Evolutionary conservation across 2,888 invertebrate genomes (phyloP).

Genomic region (Dioctria rufipes): DNA sequence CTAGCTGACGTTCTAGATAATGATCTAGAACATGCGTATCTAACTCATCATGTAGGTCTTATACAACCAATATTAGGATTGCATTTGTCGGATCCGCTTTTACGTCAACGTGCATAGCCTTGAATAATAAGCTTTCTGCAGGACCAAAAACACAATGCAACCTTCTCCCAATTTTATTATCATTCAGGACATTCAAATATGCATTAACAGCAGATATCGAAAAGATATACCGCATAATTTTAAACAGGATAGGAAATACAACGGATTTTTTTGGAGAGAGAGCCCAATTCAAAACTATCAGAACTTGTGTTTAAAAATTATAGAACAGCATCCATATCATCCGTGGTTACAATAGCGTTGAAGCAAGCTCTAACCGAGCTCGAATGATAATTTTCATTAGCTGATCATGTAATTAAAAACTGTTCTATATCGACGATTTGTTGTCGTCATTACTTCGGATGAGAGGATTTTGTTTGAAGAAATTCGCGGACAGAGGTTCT

Average conservation of each 20-base stretch:
- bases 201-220: not conserved
- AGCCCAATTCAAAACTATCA: not conserved
- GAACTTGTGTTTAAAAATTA: not conserved
- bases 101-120: not conserved
- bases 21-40: too few species aligned
- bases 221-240: not conserved
- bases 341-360: not conserved
- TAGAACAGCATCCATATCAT: not conserved
- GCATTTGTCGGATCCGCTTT: not conserved
- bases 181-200: not conserved
- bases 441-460: not conserved
- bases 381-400: not conserved
- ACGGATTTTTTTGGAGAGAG: not conserved
- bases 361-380: not conserved
- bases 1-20: too few species aligned
- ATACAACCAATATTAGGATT: not conserved
- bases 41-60: too few species aligned
- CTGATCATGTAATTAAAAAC: not conserved
- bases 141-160: not conserved
- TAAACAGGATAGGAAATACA: not conserved
- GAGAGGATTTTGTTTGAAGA: not conserved
- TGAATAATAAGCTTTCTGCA: not conserved
- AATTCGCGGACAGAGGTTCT: not conserved
- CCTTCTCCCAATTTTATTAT: not conserved
- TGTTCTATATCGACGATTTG: not conserved